These are phyloP conservation scores for Centropyge bicolor DNA, from an alignment of 2,797 vertebrate genomes.

Conservation along the genomic window DNA sequence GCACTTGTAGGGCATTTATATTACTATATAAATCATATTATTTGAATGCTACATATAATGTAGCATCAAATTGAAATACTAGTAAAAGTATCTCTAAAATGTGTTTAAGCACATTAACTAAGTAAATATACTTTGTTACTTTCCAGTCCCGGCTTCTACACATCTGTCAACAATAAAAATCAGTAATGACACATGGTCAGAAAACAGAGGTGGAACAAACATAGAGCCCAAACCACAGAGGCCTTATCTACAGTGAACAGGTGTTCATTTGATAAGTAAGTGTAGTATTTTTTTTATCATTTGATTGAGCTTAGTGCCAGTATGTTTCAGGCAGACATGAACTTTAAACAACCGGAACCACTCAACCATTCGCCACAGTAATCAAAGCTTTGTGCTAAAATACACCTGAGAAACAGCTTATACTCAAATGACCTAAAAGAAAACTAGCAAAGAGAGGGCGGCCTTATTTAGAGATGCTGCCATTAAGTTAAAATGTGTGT, in stretches of 20 bases:
- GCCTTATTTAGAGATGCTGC: not conserved
- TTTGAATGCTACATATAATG: not conserved
- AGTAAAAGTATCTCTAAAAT: not conserved
- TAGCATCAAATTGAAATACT: not conserved
- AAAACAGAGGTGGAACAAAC: not conserved
- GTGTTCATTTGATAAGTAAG: not conserved
- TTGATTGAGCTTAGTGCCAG: not conserved
- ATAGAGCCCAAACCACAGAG: not conserved
- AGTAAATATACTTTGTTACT: not conserved
- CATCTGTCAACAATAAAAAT: not conserved
- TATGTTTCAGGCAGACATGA: too few relatives aligned
- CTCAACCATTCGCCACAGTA: not conserved
- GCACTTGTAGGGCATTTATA: too few relatives aligned
- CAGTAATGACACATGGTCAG: not conserved
- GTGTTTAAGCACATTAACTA: not conserved
- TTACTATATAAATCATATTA: too few relatives aligned
- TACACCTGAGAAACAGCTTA: not conserved
- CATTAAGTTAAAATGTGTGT: not conserved
- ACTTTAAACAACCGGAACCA: not conserved
- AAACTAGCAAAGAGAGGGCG: not conserved
- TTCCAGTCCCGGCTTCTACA: not conserved
- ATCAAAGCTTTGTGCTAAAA: not conserved
- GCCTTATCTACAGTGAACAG: not conserved
- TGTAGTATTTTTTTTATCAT: not conserved
- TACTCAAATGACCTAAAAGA: not conserved